Evolutionary conservation across 2,888 invertebrate species (phyloP), one percentile per base, ranked within the genome.

Genomic region (Nebria brevicollis): DNA sequence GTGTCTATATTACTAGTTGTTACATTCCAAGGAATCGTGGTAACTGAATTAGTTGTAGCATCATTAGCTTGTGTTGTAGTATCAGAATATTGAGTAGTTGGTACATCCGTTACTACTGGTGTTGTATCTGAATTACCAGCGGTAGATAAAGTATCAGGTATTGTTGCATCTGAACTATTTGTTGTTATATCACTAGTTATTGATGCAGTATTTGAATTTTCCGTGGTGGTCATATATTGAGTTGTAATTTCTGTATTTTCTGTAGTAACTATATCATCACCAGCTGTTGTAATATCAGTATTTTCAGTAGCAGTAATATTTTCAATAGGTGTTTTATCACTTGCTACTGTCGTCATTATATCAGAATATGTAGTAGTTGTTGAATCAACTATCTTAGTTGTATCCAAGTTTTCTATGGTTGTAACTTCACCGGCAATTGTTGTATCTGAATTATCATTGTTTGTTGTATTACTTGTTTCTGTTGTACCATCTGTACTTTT

Each of bases 141-240:
- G 20, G 68, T n/a, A 68, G 26, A 68, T 68, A 34, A 4, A 34
- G 34, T 34, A 34, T 34, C 34, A 34, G 34, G 2, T 41, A 3
- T 2, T 78, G 77, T 26, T 13, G 72, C 11, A 77, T 42, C 26
- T 11, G 72, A 25, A 13, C 34, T 34, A 34, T 11, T 74, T 34
- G 68, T 15, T 76, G 65, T 76, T 13, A 10, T 10, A 65, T 54
- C 54, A 10, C 8, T 20, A 26, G 26, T 25, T 26, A 13, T 25
- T n/a, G 25, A 2, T 26, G 66, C 10, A 26, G 77, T 66, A 65
- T 66, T 25, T 26, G 26, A 34, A 68, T 25, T 13, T 79, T 70
- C 42, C 13, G 42, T 64, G 20, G 65, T 54, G 2, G 54, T 54
- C 13, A 54, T 8, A 54, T 73, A 2, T 70, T 10, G 10, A 26